Base-by-base conservation (phyloP, 1,140 invertebrate species). In the Aporrectodea caliginosa region DNA sequence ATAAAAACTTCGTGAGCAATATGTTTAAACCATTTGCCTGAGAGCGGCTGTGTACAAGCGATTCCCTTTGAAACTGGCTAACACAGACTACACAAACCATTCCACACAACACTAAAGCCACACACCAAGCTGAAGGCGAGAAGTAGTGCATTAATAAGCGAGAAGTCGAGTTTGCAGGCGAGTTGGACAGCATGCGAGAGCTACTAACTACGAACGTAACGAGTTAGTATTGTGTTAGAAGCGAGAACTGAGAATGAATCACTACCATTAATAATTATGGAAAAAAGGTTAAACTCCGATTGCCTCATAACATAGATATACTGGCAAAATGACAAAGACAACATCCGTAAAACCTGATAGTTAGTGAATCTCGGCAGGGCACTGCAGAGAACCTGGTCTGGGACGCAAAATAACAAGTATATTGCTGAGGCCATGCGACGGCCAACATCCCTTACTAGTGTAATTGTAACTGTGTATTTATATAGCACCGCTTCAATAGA, bases 221-320 rank as follows among this genome's bases (percentile, higher is more conserved):
- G 6, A 58, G 43, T 58, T 58, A 58, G 43, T 58, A 58, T 6
- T 22, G 6, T 58, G 43, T 58, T 58, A 58, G 43, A 58, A 22
- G 6, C 6, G 22, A 58, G 43, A 6, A 58, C 6, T 12, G 22
- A 58, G 6, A 12, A 6, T 12, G 43, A 58, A 58, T 58, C 43
- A 58, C 43, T 58, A 58, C 43, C 43, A 58, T 58, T 58, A 58
- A 58, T 58, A 58, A 58, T 58, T 58, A 58, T 58, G 43, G 43
- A 58, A 58, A 58, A 58, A 58, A 58, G 43, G 43, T 58, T 58
- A 58, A 58, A 58, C 43, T 58, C 43, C 43, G 43, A 58, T 58
- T 58, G 43, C 43, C 43, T 58, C 43, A 58, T 58, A 58, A 58
- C 43, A 58, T 58, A 58, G 43, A 58, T 58, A 58, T 58, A 58